These are phyloP conservation scores for Aepyceros melampus DNA, from an alignment of 2,113 vertebrate genomes.

Conservation along the genomic window DNA sequence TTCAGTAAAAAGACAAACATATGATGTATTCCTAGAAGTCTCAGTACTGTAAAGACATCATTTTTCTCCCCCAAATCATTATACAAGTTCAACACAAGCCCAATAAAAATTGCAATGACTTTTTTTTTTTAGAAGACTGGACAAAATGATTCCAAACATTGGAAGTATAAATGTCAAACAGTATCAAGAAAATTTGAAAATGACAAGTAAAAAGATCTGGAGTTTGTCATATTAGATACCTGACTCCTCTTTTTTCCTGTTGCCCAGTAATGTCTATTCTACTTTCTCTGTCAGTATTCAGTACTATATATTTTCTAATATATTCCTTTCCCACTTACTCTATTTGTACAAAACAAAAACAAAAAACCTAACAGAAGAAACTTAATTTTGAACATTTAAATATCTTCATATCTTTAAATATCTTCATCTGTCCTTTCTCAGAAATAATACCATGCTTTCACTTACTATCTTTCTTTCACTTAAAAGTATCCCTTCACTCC, in stretches of 20 bases:
- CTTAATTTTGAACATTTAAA: not conserved
- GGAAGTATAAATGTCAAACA: not conserved
- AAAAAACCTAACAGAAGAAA: not conserved
- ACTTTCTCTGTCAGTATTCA: not conserved
- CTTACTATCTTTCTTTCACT: not conserved
- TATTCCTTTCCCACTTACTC: not conserved
- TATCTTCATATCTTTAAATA: not conserved
- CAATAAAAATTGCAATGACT: not conserved
- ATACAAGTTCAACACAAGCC: not conserved
- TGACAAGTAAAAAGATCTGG: not conserved
- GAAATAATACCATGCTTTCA: not conserved
- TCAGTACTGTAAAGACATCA: not conserved
- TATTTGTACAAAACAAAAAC: not conserved
- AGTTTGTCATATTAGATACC: not conserved
- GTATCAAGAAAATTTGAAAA: not conserved
- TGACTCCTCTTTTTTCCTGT: not conserved
- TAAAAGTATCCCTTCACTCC: not conserved
- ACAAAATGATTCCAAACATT: not conserved
- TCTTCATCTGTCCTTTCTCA: not conserved
- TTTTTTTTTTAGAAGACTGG: not conserved
- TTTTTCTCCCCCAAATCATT: not conserved
- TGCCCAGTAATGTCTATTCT: not conserved
- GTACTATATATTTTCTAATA: not conserved
- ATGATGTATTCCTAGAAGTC: not conserved
- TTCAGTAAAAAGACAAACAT: not conserved